Percentiles rank a stretch among this genome's conserved stretches.
phyloP scores from a whole-genome alignment of 2,113 vertebrate species.

The Cottus gobio region DNA sequence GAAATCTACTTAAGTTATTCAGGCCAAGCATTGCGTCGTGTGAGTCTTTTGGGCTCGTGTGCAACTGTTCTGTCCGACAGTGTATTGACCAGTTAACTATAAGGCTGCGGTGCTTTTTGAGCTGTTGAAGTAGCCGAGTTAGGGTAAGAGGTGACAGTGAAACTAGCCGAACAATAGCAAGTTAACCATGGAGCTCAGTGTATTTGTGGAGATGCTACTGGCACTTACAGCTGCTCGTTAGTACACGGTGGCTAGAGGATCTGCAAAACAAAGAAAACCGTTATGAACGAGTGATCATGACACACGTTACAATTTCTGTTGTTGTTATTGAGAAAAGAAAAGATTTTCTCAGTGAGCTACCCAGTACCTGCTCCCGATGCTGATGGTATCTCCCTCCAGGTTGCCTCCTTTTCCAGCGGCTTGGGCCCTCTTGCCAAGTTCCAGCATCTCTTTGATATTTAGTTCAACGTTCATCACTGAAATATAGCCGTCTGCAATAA shows the following conservation, averaged over 20 bases:
- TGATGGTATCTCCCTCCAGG: slow-evolving; percentile 76
- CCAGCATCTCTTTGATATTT: slow-evolving; percentile 80
- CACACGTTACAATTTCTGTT: neutral
- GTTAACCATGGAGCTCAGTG: neutral
- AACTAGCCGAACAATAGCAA: neutral
- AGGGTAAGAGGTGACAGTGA: neutral
- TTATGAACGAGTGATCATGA: neutral
- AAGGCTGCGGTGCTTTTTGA: neutral
- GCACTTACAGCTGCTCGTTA: slow-evolving; percentile 83
- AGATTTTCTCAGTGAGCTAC: neutral
- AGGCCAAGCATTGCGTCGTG: neutral
- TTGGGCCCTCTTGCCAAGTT: slow-evolving; percentile 66
- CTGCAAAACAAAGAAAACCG: slow-evolving; percentile 59
- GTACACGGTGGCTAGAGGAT: slow-evolving; percentile 74
- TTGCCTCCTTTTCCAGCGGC: slow-evolving; percentile 60
- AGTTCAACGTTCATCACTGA: slow-evolving; percentile 79
- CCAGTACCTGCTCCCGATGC: slow-evolving; percentile 79
- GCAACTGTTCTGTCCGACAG: neutral
- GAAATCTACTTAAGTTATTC: slow-evolving; percentile 15
- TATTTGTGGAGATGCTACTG: neutral
- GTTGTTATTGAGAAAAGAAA: neutral
- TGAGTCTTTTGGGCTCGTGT: neutral
- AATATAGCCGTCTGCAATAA: slow-evolving; percentile 79
- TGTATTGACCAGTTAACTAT: neutral
- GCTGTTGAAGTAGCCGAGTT: neutral